Base-by-base conservation (phyloP, 92 coral and sea anemone species). In the Siderastrea siderea region DNA sequence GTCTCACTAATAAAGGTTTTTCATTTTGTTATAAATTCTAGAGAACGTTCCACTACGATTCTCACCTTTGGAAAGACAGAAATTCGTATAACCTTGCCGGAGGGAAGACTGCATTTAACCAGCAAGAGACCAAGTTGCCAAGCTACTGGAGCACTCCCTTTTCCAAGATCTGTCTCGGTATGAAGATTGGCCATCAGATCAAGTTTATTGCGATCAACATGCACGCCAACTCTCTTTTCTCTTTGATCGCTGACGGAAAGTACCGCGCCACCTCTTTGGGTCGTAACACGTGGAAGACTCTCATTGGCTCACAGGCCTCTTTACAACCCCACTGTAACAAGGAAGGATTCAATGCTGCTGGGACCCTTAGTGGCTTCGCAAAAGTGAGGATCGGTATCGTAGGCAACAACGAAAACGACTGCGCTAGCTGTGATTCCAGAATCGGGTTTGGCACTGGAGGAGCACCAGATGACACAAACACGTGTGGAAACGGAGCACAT, bases 11-110 rank as follows among this genome's bases (percentile, higher is more conserved):
- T 26, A 26, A 26, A 26, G 38, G 38, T 26, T 26, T 26, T 26
- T 26, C 38, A 26, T 2, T 55, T 55, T 55, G 61, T 2, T 55
- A 7, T 55, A 7, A 11, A 55, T 55, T 55, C 72, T 3, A 87
- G 91, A 83, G 91, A 47, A 91, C 91, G 0, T 91, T 87, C 83
- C 89, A 78, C 81, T 91, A 87, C 64, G 61, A 91, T 64, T 83
- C 91, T 4, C 7, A 69, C 6, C 80, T 82, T 57, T 91, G 94
- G 94, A 46, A 47, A 13, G 15, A 79, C 79, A 64, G 63, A 14
- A 74, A 8, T 14, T 19, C 81, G 15, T 87, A 87, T 79, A 78
- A 91, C 45, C 69, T 57, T 57, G 46, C 72, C 4, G 94, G 76
- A 10, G 89, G 94, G 4, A 38, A 62, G 51, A 82, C 86, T 63